Evolutionary conservation across 2,888 invertebrate genomes (phyloP), one percentile per base, ranked within the genome.

Genomic region (Pseudanteris insignis): DNA sequence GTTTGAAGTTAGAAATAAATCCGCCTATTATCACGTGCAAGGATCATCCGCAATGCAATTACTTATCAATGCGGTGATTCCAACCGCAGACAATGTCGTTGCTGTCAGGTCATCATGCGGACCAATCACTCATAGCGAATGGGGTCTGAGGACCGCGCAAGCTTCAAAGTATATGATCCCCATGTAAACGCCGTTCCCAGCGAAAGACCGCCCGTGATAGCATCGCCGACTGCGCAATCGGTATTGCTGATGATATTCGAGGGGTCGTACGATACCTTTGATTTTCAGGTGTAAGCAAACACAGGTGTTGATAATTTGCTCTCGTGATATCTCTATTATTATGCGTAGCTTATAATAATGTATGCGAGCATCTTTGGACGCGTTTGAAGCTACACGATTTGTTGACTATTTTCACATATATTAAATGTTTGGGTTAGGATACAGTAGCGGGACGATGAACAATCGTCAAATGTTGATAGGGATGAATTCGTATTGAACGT

Each of bases 261-360:
- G 28, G 34, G 41, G 47, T n/a, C 26, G 26, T 65, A 57, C 26
- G 3, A 54, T 60, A 50, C 54, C 65, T 73, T 74, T 70, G 68
- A 70, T 76, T 75, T 77, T 74, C 18, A 76, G 75, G 77, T 75
- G 77, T 68, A 67, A 71, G 76, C 70, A 79, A 79, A 79, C 77
- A 79, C 79, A 79, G 79, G 78, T 79, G 79, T 61, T 47, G 58
- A 53, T 18, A 29, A 34, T 53, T 34, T 24, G 8, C 9, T n/a
- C 11, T 30, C 26, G 37, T 36, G n/a, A 36, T 33, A 29, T 36
- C n/a, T n/a, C n/a, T n/a, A n/a, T n/a, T n/a, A n/a, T n/a, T n/a
- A n/a, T n/a, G n/a, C n/a, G n/a, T n/a, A n/a, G n/a, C n/a, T n/a
- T n/a, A n/a, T n/a, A n/a, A n/a, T n/a, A n/a, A n/a, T n/a, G n/a